Evolutionary conservation across 2,113 vertebrate genomes (phyloP).

Genomic region (Trichechus manatus): DNA sequence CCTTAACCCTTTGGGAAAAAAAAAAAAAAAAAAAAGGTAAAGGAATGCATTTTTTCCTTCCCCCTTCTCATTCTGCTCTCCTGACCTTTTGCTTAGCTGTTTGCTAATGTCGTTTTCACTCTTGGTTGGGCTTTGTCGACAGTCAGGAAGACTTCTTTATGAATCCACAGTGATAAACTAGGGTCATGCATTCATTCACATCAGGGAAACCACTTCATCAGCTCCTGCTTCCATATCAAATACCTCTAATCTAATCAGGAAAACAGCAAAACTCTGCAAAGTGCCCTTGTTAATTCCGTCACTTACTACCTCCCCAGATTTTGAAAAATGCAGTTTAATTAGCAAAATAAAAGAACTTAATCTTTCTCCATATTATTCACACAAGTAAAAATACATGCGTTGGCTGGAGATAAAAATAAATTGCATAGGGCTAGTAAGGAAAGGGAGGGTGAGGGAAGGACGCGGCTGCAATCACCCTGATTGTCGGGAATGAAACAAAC

Average conservation of each 20-base stretch:
- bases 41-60: constrained; percentile 42
- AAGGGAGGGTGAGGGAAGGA: constrained; percentile 41
- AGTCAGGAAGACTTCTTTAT: constrained; percentile 86
- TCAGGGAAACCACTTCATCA: constrained; percentile 86
- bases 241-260: constrained; percentile 86
- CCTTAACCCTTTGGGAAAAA: constrained; percentile 60
- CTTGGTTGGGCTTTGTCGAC: constrained; percentile 86
- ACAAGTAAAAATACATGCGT: constrained; percentile 78
- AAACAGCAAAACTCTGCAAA: constrained; percentile 85
- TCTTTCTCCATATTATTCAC: constrained; percentile 81
- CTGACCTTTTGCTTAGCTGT: constrained; percentile 88
- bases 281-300: constrained; percentile 86
- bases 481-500: background rate
- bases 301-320: constrained; percentile 82
- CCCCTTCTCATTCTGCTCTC: constrained; percentile 78
- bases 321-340: constrained; percentile 88
- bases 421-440: constrained; percentile 67
- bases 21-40: constrained; percentile 47
- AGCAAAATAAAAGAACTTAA: constrained; percentile 84
- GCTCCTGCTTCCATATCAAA: constrained; percentile 83
- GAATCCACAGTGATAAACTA: constrained; percentile 85
- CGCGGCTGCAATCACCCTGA: constrained; percentile 47
- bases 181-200: constrained; percentile 82
- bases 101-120: constrained; percentile 89
- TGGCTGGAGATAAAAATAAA: constrained; percentile 85